Evolutionary conservation across 2,113 vertebrate genomes (phyloP), one percentile per base, ranked within the genome.

Genomic region (Crotalus viridis): DNA sequence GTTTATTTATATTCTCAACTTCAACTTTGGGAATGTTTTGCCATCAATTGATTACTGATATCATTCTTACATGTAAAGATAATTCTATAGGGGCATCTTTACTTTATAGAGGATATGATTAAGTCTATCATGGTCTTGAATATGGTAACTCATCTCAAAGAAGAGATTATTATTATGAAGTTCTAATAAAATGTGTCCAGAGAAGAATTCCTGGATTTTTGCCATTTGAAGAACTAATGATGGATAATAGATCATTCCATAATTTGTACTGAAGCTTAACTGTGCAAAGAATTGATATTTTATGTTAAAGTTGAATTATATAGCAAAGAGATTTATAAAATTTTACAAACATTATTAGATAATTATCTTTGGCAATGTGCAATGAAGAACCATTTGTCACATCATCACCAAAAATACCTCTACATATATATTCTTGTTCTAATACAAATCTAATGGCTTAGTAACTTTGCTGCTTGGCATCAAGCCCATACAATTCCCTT

Each of bases 401-500:
- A 55, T 87, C n/a, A 55, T 26, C 56, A 48, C 54, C 85, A 69
- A 90, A 91, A 81, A 69, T n/a, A 51, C 4, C n/a, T 57, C 33
- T 46, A 90, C 56, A 22, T 90, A 26, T n/a, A 87, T 89, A 55
- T 90, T 86, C 33, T 88, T 24, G 91, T 39, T 74, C 87, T 89
- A 92, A 92, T 89, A 89, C 59, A 88, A 88, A 92, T 19, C 33
- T 89, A 57, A 92, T 74, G 19, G 51, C 39, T 88, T 19, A 55
- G 89, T 74, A 88, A 59, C 89, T 88, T 69, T 87, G 39, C 59
- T 74, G 24, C 48, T 55, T 69, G 74, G 57, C 57, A 90, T 17
- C 3, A 43, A 59, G 33, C 57, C 54, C 48, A 89, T 89, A 89
- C 33, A 81, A 39, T 89, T 89, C 26, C 64, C 33, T 89, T 89